phyloP scores from a whole-genome alignment of 1,140 invertebrate genomes.

The Hypsibius dujardini region DNA sequence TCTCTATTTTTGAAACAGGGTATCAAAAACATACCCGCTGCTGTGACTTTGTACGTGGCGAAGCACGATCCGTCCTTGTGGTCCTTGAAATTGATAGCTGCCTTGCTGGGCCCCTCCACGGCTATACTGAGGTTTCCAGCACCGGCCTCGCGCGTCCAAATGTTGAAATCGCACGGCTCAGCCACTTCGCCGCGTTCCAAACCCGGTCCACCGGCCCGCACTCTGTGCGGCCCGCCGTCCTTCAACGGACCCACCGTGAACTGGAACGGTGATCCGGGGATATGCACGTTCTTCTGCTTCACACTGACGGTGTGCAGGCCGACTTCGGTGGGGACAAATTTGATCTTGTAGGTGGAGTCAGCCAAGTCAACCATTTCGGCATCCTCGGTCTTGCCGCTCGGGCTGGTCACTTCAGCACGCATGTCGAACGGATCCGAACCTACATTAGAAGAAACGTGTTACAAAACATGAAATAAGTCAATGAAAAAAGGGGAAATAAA shows the following conservation, averaged over 20 bases:
- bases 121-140: constrained; percentile 84
- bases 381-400: constrained; percentile 70
- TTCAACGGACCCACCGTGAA: constrained; percentile 53
- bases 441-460: constrained; percentile 26
- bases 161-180: constrained; percentile 78
- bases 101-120: constrained; percentile 89
- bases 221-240: constrained; percentile 59
- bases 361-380: constrained; percentile 76
- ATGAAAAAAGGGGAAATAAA: background rate
- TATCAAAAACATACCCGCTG: constrained; percentile 50
- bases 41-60: constrained; percentile 73
- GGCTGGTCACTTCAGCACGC: constrained; percentile 72
- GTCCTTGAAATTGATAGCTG: constrained; percentile 90
- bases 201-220: constrained; percentile 72
- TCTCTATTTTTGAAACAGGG: too few species aligned
- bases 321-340: constrained; percentile 91
- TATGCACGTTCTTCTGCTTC: constrained; percentile 87
- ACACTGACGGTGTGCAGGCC: constrained; percentile 91
- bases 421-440: constrained; percentile 81
- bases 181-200: constrained; percentile 64
- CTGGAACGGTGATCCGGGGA: constrained; percentile 49
- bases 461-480: background rate
- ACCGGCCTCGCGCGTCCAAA: constrained; percentile 91
- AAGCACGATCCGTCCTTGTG: constrained; percentile 86
- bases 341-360: constrained; percentile 83